Evolutionary conservation across 2,113 vertebrate species (phyloP).

Genomic region (Cairina moschata): DNA sequence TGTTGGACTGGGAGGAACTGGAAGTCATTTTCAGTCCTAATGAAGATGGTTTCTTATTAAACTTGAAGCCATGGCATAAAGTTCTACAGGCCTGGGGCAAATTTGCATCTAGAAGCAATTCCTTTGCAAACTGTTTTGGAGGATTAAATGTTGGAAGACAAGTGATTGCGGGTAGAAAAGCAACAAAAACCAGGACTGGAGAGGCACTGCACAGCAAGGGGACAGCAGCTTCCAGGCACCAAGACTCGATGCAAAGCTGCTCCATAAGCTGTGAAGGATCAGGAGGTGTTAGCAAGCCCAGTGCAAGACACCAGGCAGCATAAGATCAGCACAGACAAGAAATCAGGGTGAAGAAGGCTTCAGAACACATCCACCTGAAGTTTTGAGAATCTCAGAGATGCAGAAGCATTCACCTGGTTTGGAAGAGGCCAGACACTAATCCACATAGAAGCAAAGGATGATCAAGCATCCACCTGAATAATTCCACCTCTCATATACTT

Average conservation of each 20-base stretch:
- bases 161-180: background rate
- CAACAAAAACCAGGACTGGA: background rate
- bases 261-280: background rate
- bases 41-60: background rate
- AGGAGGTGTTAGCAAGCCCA: background rate
- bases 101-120: background rate
- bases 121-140: rapidly evolving
- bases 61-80: background rate
- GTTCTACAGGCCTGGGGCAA: background rate
- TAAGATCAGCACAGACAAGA: background rate
- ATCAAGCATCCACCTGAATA: background rate
- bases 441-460: background rate
- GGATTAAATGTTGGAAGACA: background rate
- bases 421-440: background rate
- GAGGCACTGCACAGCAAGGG: rapidly evolving
- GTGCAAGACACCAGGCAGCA: rapidly evolving
- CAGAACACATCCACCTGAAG: background rate
- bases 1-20: background rate
- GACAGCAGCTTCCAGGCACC: background rate
- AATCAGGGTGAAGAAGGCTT: background rate
- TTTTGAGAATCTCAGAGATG: background rate
- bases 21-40: background rate
- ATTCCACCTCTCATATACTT: background rate
- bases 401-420: background rate
- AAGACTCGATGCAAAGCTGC: background rate